Percentiles rank a stretch among this genome's conserved stretches.
These are phyloP conservation scores for Sebastes aleutianus DNA, from an alignment of 2,797 vertebrate species.

Conservation along the genomic window DNA sequence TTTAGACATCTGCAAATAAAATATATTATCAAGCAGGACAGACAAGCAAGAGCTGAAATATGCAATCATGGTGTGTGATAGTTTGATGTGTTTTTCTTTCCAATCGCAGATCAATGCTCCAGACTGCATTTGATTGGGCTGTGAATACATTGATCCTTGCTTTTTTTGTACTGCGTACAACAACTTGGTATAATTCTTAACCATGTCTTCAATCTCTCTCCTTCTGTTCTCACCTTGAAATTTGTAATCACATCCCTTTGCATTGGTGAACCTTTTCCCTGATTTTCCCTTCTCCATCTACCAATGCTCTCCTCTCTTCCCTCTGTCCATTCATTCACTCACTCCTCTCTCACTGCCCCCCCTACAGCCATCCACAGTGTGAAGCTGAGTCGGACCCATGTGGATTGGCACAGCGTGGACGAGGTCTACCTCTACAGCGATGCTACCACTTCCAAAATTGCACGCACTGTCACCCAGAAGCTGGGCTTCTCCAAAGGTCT, in stretches of 20 bases:
- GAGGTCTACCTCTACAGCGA: slow-evolving; percentile 99
- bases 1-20: not conserved
- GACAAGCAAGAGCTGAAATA: slow-evolving; percentile 73
- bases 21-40: slow-evolving; percentile 12
- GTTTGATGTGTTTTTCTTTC: slow-evolving; percentile 51
- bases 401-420: slow-evolving; percentile 97
- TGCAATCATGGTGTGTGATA: slow-evolving; percentile 38
- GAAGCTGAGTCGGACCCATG: slow-evolving; percentile 94
- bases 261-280: not conserved
- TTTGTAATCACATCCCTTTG: not conserved
- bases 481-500: slow-evolving; percentile 99
- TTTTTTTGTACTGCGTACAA: slow-evolving; percentile 11
- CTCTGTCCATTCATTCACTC: slow-evolving; percentile 17
- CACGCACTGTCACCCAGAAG: slow-evolving; percentile 96
- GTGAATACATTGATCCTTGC: slow-evolving; percentile 21
- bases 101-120: slow-evolving; percentile 66
- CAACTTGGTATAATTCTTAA: not conserved
- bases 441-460: slow-evolving; percentile 98
- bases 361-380: slow-evolving; percentile 89
- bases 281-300: not conserved
- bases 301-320: not conserved
- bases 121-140: slow-evolving; percentile 68
- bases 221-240: slow-evolving; percentile 3
- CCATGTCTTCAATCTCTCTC: not conserved
- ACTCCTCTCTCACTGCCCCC: slow-evolving; percentile 31